Conservation (phyloP, 2,797 vertebrate species). For the Notamacropus eugenii region DNA sequence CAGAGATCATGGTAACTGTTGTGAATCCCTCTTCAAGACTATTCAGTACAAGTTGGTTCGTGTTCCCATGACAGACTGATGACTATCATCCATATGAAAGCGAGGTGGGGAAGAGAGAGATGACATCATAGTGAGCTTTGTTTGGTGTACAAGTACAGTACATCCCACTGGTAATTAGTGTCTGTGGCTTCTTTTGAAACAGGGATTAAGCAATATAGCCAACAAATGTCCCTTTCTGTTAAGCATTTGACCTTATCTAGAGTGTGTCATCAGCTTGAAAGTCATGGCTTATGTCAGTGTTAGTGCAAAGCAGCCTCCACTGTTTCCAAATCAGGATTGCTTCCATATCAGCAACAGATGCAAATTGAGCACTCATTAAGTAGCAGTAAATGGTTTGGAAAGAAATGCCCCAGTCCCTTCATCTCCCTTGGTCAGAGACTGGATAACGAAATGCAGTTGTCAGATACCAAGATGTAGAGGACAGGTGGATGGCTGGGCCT, state of each 20-base stretch:
- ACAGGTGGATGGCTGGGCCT: slow-evolving; percentile 32
- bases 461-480: slow-evolving; percentile 11
- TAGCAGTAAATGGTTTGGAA: slow-evolving; percentile 60
- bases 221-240: slow-evolving; percentile 75
- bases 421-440: neutral
- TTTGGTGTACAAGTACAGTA: slow-evolving; percentile 69
- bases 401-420: slow-evolving; percentile 38
- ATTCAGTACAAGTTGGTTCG: slow-evolving; percentile 59
- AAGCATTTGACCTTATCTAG: slow-evolving; percentile 68
- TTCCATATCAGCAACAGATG: slow-evolving; percentile 44
- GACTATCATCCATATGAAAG: slow-evolving; percentile 54
- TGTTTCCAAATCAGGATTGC: slow-evolving; percentile 23
- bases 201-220: slow-evolving; percentile 80
- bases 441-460: neutral
- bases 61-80: slow-evolving; percentile 52
- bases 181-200: slow-evolving; percentile 74
- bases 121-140: slow-evolving; percentile 66
- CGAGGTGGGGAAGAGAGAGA: slow-evolving; percentile 12
- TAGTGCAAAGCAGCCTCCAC: slow-evolving; percentile 35
- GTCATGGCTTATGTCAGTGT: slow-evolving; percentile 62
- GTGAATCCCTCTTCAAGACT: slow-evolving; percentile 40
- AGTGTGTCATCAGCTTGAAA: slow-evolving; percentile 52
- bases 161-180: slow-evolving; percentile 76
- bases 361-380: slow-evolving; percentile 25
- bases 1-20: neutral